Percentiles rank a stretch among this genome's conserved stretches.
phyloP scores from a whole-genome alignment of 1,140 invertebrate genomes.

The Caerostris extrusa region DNA sequence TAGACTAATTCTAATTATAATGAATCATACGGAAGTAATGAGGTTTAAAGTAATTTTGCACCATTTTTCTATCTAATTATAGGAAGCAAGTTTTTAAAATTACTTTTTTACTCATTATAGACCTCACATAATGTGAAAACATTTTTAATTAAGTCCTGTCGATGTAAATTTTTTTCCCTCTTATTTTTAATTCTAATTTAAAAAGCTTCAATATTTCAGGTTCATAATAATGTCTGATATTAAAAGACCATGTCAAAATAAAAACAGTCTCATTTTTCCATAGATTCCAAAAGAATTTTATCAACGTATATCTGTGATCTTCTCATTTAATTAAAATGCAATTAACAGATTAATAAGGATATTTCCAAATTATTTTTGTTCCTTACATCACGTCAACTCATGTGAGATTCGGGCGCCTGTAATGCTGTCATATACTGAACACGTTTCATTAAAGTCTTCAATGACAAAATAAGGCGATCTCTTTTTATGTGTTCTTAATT shows the following conservation, averaged over 20 bases:
- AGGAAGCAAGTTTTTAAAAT: too few relatives aligned
- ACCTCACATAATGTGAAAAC: too few relatives aligned
- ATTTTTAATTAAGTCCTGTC: too few relatives aligned
- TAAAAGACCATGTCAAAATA: not conserved
- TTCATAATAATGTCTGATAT: not conserved
- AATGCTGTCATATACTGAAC: not conserved
- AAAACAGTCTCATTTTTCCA: not conserved
- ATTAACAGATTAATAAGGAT: constrained; percentile 46
- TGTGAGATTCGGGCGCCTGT: not conserved
- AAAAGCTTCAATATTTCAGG: constrained; percentile 8
- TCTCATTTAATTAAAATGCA: constrained; percentile 45
- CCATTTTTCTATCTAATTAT: too few relatives aligned
- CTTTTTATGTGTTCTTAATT: not conserved
- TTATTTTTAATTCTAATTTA: not conserved
- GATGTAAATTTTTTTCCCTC: too few relatives aligned
- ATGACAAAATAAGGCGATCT: not conserved
- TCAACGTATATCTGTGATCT: not conserved
- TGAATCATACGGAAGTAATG: too few relatives aligned
- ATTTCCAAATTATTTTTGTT: not conserved
- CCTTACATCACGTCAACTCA: not conserved
- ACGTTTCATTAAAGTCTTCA: not conserved
- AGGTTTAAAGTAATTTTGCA: too few relatives aligned
- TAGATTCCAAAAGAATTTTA: not conserved
- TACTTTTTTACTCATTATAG: too few relatives aligned
- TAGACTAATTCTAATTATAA: too few relatives aligned